Base-by-base conservation (phyloP, 2,888 invertebrate species). In the Vesta saturnalis region DNA sequence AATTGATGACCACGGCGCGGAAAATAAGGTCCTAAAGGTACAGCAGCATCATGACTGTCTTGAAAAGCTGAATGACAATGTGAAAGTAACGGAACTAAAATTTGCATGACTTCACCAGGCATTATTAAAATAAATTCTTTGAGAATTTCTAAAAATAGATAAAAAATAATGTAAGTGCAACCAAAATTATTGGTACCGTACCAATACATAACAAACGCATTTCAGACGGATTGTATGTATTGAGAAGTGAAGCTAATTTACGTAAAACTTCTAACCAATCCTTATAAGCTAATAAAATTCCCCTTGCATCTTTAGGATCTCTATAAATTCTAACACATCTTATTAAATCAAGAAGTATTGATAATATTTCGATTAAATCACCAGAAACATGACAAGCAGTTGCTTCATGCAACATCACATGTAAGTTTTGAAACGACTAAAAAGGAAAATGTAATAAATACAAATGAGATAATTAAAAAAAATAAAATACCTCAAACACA, bases 371-470 rank as follows among this genome's bases (percentile, higher is more conserved):
- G 35, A 94, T 89, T 64, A 97, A 87, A 83, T 97, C 97, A 1
- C 90, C 91, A 0, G 91, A 90, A 14, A 94, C 92, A 81, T 94
- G 94, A 79, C 94, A 94, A 0, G 94, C 94, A 6, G 96, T 95
- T 12, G 96, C 96, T 84, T 97, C 96, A 78, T 96, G 95, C 82
- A 96, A 93, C 91, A 97, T 96, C 75, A 94, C 92, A 86, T 96
- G 96, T 69, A 97, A 86, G 72, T 95, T 95, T 84, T 94, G 93
- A 78, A 96, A 89, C 21, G 95, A 94, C 90, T 96, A 86, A 49
- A 87, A 87, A 60, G 85, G 86, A 85, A 54, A 56, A 39, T 43
- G 3, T 43, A 49, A 18, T 8, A 19, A 21, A 54, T 14, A 22
- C 22, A n/a, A n/a, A 39, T 39, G 2, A n/a, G 3, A 12, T 8